These are phyloP conservation scores for Hypselothyrea guttata DNA, from an alignment of 2,888 invertebrate species.

Conservation along the genomic window DNA sequence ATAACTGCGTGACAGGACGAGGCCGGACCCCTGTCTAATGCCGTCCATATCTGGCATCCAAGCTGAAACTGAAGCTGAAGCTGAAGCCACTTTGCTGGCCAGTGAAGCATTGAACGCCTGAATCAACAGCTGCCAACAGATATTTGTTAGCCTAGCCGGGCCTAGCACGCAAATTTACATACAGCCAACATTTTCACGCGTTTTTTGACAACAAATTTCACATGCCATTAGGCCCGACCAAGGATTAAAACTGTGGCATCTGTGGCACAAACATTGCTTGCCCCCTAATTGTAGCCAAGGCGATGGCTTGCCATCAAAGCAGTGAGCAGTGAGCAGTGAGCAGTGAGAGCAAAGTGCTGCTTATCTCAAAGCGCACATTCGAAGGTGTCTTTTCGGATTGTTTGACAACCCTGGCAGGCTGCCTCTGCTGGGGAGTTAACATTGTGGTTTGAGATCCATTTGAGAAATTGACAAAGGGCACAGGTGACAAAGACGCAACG, in stretches of 20 bases:
- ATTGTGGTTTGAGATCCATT: constrained; percentile 52
- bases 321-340: too few relatives aligned
- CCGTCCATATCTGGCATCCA: not conserved
- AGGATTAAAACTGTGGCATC: constrained; percentile 18
- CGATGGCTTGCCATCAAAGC: constrained; percentile 6
- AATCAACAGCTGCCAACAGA: constrained; percentile 69
- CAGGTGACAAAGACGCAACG: constrained; percentile 46
- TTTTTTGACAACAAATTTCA: constrained; percentile 69
- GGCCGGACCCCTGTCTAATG: constrained; percentile 9
- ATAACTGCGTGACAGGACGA: constrained; percentile 49
- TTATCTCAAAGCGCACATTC: not conserved
- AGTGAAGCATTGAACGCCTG: constrained; percentile 61
- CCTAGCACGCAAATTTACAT: constrained; percentile 61
- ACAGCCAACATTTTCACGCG: constrained; percentile 52
- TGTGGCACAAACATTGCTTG: not conserved
- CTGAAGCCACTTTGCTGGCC: constrained; percentile 41
- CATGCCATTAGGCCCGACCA: constrained; percentile 56
- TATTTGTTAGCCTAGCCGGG: constrained; percentile 17
- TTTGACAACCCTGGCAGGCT: too few relatives aligned
- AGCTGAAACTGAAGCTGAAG: too few relatives aligned
- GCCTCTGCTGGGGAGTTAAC: too few relatives aligned
- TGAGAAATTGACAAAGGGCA: constrained; percentile 73
- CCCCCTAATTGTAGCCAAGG: constrained; percentile 28
- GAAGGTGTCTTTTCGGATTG: not conserved
- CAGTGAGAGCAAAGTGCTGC: too few relatives aligned